Evolutionary conservation across 2,888 invertebrate species (phyloP), one percentile per base, ranked within the genome.

Genomic region (Nysson spinosus): DNA sequence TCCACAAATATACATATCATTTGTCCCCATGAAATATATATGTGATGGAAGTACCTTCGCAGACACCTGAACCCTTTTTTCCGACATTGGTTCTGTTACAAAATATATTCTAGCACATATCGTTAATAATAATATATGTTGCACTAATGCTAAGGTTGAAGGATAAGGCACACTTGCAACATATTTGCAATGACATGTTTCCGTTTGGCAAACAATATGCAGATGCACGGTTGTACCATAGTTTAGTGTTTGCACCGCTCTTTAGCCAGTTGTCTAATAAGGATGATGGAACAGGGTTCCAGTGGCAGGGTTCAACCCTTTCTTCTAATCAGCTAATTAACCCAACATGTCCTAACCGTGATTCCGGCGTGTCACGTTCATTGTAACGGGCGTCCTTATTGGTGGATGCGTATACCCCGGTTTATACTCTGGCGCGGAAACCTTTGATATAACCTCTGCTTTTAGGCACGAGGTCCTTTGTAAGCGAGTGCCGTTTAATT

Each of bases 401-500:
- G n/a, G 26, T 56, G 47, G 39, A 58, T 57, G 22, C 32, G 54
- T 30, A 42, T 42, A 17, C 30, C 47, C 57, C 49, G 30, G 30
- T 50, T 42, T 50, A 40, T 40, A 12, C 52, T 44, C n/a, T 11
- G 20, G 37, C 24, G 24, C 16, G 50, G 44, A 65, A 56, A 55
- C 63, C 68, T 58, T 66, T 72, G 69, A 67, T 64, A 60, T 22
- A 26, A 30, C 19, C 12, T 26, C 26, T 50, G 62, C 56, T 62
- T 64, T 69, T 56, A 43, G 58, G 46, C 28, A 46, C 47, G 47
- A 46, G 50, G 54, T 63, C 69, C 68, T 70, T 70, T 57, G 57
- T 54, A 57, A 46, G 50, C 34, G 26, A 16, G 46, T 62, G 42
- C 32, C 67, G 67, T 62, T 73, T 76, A 73, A 75, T 76, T 76